phyloP scores from a whole-genome alignment of 2,797 vertebrate genomes.

The Falco columbarius region DNA sequence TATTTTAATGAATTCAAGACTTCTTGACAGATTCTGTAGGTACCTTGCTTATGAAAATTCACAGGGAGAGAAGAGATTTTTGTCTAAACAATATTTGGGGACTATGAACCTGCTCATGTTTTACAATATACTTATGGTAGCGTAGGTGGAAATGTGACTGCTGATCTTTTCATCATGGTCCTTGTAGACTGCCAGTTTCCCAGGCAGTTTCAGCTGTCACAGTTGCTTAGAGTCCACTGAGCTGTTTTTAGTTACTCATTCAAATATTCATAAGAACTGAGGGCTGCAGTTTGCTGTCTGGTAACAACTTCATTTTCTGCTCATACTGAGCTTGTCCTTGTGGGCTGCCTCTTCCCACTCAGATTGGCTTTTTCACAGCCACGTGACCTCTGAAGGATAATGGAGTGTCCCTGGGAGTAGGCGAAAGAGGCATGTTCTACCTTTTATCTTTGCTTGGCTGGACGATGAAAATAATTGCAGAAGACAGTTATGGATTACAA shows the following conservation, averaged over 20 bases:
- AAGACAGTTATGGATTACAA: constrained; percentile 85
- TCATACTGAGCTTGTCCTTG: constrained; percentile 73
- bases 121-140: not conserved
- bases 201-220: constrained; percentile 88
- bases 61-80: not conserved
- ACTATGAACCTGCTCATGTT: not conserved
- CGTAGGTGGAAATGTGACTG: not conserved
- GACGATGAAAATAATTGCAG: constrained; percentile 80
- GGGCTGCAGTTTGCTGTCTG: constrained; percentile 81
- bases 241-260: constrained; percentile 89
- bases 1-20: constrained; percentile 62
- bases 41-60: constrained; percentile 38
- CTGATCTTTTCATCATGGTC: constrained; percentile 70
- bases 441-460: constrained; percentile 83
- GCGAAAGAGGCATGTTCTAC: constrained; percentile 69
- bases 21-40: constrained; percentile 5
- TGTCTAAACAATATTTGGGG: constrained; percentile 16
- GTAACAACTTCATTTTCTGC: constrained; percentile 83
- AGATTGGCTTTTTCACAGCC: constrained; percentile 55
- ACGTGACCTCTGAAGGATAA: constrained; percentile 77
- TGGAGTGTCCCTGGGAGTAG: constrained; percentile 77
- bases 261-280: constrained; percentile 91
- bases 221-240: constrained; percentile 84
- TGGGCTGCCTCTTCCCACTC: constrained; percentile 46
- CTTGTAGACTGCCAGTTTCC: constrained; percentile 74